phyloP scores from a whole-genome alignment of 2,797 vertebrate species.

The Luscinia megarhynchos region DNA sequence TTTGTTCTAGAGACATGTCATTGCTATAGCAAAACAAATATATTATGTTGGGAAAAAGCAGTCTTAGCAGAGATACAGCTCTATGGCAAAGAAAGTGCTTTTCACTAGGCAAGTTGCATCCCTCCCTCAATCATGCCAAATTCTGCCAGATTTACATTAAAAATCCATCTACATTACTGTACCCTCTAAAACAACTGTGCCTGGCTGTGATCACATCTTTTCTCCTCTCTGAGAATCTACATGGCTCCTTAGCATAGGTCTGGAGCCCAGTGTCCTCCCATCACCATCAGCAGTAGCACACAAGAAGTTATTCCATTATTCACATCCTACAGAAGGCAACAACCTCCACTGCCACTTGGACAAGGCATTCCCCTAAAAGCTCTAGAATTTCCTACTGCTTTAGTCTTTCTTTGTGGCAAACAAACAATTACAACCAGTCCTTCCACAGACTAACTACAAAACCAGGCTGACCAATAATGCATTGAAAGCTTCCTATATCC shows the following conservation, averaged over 20 bases:
- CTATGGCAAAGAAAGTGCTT: not conserved
- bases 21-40: not conserved
- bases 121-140: not conserved
- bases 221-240: not conserved
- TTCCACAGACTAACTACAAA: not conserved
- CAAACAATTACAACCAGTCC: not conserved
- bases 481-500: not conserved
- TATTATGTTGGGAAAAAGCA: not conserved
- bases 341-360: not conserved
- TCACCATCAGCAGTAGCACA: not conserved
- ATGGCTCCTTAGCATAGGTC: not conserved
- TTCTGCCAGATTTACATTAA: not conserved
- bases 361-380: not conserved
- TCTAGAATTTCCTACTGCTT: not conserved
- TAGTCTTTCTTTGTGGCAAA: not conserved
- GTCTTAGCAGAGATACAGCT: not conserved
- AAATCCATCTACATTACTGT: not conserved
- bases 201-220: not conserved
- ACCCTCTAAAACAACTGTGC: not conserved
- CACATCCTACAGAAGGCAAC: not conserved
- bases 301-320: not conserved
- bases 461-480: not conserved
- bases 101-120: not conserved
- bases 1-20: not conserved
- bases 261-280: not conserved